These are phyloP conservation scores for Phaenicophaeus curvirostris DNA, from an alignment of 2,797 vertebrate genomes.

Conservation along the genomic window DNA sequence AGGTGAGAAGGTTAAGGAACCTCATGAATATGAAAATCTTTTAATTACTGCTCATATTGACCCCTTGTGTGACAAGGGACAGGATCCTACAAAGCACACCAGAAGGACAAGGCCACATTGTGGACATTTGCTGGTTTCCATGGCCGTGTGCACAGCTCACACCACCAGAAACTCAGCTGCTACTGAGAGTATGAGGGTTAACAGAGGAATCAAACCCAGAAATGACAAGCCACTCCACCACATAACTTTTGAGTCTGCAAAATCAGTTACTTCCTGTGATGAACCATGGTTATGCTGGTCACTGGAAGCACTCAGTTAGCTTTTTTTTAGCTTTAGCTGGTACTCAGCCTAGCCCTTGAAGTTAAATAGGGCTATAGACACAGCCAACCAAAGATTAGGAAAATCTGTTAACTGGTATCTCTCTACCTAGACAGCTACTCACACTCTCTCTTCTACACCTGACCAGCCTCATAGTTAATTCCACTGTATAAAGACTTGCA, in stretches of 20 bases:
- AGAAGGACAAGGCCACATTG: rapidly evolving
- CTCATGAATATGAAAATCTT: neutral
- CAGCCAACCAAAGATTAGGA: neutral
- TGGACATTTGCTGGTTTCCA: neutral
- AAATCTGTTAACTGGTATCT: neutral
- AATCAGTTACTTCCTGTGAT: neutral
- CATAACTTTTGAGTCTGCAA: neutral
- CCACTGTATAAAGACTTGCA: neutral
- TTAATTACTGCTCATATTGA: neutral
- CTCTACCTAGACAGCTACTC: neutral
- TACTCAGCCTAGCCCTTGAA: neutral
- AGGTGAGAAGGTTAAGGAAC: neutral
- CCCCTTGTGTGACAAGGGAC: neutral
- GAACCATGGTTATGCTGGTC: neutral
- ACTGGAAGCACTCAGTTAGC: neutral
- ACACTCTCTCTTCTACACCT: neutral
- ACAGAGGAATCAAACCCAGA: neutral
- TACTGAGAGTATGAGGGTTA: neutral
- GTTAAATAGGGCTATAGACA: neutral
- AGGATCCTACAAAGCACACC: neutral
- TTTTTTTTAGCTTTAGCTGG: neutral
- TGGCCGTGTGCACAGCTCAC: too few relatives aligned
- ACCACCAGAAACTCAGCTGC: neutral
- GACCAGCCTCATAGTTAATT: too few relatives aligned
- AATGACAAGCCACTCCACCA: neutral